Evolutionary conservation across 2,888 invertebrate genomes (phyloP).

Genomic region (Drosophila gaucha): DNA sequence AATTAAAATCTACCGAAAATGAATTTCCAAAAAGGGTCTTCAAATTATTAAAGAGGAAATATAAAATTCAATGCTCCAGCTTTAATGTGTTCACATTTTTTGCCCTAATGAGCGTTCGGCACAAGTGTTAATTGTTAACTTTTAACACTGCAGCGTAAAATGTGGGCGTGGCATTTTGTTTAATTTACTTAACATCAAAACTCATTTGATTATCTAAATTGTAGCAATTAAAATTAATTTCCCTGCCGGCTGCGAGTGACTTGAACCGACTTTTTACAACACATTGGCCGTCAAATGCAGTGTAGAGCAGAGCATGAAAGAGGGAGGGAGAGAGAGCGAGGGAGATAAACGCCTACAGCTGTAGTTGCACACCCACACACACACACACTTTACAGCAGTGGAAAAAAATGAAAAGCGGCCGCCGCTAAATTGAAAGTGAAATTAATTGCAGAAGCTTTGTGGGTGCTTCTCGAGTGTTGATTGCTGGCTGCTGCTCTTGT

Average conservation of each 20-base stretch:
- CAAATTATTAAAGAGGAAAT: background rate
- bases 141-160: conserved; percentile 15
- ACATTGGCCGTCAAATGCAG: conserved; percentile 65
- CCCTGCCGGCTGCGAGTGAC: conserved; percentile 41
- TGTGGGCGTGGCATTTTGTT: conserved; percentile 43
- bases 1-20: background rate
- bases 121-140: conserved; percentile 42
- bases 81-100: conserved; percentile 9
- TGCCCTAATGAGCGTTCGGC: conserved; percentile 10
- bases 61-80: background rate
- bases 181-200: conserved; percentile 66
- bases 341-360: conserved; percentile 9
- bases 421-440: conserved; percentile 79
- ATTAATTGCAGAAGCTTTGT: conserved; percentile 72
- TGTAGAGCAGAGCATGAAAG: background rate
- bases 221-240: conserved; percentile 77
- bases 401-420: conserved; percentile 42
- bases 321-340: background rate
- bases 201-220: conserved; percentile 79
- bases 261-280: conserved; percentile 43
- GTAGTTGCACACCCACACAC: conserved; percentile 11
- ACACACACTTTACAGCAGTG: background rate
- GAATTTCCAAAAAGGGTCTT: background rate
- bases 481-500: conserved; percentile 11
- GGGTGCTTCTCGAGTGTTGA: conserved; percentile 39